These are phyloP conservation scores for Vicugna pacos DNA, from an alignment of 2,113 vertebrate genomes.

Conservation along the genomic window DNA sequence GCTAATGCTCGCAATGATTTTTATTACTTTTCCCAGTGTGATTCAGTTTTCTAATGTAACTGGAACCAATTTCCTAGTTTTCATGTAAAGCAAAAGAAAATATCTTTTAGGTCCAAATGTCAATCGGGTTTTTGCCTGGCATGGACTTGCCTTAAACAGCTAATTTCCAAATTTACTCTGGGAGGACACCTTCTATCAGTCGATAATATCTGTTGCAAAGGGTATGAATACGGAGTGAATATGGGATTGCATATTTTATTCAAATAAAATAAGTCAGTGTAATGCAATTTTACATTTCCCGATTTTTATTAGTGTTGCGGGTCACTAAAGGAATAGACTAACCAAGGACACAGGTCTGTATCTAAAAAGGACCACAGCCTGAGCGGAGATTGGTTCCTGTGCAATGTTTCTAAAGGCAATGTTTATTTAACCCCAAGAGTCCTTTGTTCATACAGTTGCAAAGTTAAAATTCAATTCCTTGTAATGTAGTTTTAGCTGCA, in stretches of 20 bases:
- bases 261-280: not conserved
- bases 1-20: not conserved
- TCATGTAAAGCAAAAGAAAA: conserved; percentile 11
- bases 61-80: conserved; percentile 8
- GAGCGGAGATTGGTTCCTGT: not conserved
- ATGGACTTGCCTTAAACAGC: conserved; percentile 27
- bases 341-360: not conserved
- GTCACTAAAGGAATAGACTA: not conserved
- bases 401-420: not conserved
- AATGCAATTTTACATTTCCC: not conserved
- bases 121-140: not conserved
- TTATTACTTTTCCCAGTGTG: not conserved
- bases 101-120: not conserved
- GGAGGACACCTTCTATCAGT: not conserved
- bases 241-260: not conserved
- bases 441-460: conserved; percentile 50
- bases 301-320: not conserved
- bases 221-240: not conserved
- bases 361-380: not conserved
- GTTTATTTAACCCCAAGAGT: not conserved
- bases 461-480: conserved; percentile 50
- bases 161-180: conserved; percentile 6
- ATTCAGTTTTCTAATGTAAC: conserved; percentile 7
- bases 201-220: conserved; percentile 28
- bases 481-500: conserved; percentile 18